A percentile compares a stretch with the other conserved stretches of the same genome.
Evolutionary conservation across 2,113 vertebrate species (phyloP).

Genomic region (Scartelaos histophorus): DNA sequence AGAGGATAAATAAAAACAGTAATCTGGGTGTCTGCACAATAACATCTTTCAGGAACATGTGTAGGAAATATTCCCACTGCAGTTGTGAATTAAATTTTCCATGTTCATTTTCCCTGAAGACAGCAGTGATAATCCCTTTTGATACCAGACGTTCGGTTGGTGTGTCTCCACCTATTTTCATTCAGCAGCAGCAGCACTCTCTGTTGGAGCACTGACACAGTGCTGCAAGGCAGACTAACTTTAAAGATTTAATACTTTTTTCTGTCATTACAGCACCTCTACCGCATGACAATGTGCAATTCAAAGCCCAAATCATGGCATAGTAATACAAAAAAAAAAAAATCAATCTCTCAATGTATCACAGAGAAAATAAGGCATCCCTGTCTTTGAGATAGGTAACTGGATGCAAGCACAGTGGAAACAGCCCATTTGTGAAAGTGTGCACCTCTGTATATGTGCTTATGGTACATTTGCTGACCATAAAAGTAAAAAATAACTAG

Average conservation of each 20-base stretch:
- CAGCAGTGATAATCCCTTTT: neutral
- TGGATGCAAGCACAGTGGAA: neutral
- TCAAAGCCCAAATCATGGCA: neutral
- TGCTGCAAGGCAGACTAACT: constrained; percentile 32
- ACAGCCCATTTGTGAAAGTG: neutral
- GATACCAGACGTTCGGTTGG: no score
- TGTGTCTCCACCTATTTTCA: constrained; percentile 3
- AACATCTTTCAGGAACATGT: neutral
- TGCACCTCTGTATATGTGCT: constrained; percentile 3
- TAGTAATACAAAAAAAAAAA: neutral
- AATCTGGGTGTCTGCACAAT: neutral
- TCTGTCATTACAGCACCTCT: constrained; percentile 28
- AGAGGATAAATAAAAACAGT: constrained; percentile 3
- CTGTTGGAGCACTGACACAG: constrained; percentile 30
- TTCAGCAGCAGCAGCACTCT: constrained; percentile 13
- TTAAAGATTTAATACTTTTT: constrained; percentile 29
- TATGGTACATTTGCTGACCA: neutral
- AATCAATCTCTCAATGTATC: neutral
- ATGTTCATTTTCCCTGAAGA: neutral
- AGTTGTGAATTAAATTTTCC: neutral
- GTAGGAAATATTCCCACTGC: neutral
- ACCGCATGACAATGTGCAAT: constrained; percentile 28
- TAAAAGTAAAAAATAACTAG: constrained; percentile 4
- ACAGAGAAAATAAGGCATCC: neutral
- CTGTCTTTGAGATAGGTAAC: constrained; percentile 9